Conservation (phyloP, 2,113 vertebrate species). For the Pseudorasbora parva region DNA sequence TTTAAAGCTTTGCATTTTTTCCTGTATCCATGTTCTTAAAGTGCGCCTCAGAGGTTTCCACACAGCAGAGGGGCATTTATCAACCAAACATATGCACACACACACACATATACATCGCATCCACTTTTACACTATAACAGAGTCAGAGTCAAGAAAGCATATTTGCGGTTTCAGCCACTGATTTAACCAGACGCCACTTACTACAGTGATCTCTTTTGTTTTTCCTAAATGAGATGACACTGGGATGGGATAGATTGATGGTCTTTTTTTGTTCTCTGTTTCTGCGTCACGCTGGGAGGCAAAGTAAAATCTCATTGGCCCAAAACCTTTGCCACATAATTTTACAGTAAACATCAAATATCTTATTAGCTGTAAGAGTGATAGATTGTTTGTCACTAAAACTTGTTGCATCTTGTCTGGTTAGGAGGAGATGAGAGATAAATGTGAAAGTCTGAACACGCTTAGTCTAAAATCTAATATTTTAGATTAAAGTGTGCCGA, state of each 20-base stretch:
- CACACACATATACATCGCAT: conserved; percentile 29
- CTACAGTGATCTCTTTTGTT: neutral
- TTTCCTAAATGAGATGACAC: neutral
- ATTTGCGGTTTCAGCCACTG: conserved; percentile 35
- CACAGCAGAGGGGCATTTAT: conserved; percentile 44
- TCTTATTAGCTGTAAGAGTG: neutral
- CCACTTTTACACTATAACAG: conserved; percentile 33
- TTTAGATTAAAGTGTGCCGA: neutral
- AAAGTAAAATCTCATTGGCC: neutral
- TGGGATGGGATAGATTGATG: neutral
- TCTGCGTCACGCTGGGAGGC: neutral
- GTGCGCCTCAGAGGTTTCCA: conserved; percentile 45
- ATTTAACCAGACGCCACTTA: neutral
- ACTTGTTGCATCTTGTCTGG: neutral
- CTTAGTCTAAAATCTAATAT: neutral
- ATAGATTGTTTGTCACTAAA: neutral
- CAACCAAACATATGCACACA: neutral
- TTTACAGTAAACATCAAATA: conserved; percentile 1
- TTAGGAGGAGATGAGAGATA: neutral
- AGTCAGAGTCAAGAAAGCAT: conserved; percentile 23
- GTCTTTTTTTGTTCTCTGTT: neutral
- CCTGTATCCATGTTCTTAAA: conserved; percentile 43
- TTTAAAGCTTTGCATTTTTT: conserved; percentile 49
- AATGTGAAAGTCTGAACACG: neutral
- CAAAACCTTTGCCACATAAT: neutral